A percentile compares a stretch with the other conserved stretches of the same genome.
Evolutionary conservation across 1,140 invertebrate species (phyloP).

Genomic region (Halesus radiatus): DNA sequence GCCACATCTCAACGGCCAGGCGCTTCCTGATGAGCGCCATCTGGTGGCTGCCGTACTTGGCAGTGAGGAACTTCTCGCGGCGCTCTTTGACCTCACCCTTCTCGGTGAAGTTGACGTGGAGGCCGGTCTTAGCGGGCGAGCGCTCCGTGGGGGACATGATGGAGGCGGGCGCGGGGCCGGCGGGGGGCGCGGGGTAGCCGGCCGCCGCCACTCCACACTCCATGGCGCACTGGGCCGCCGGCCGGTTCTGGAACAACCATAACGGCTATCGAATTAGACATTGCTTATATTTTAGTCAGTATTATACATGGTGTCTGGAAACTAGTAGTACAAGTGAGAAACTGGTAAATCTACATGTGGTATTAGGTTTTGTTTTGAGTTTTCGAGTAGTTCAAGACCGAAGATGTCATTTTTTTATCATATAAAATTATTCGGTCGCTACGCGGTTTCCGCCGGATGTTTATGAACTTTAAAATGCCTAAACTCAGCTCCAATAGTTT

Average conservation of each 20-base stretch:
- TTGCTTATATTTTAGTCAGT: too few relatives aligned
- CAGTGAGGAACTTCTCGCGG: constrained; percentile 94
- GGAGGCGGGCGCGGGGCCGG: constrained; percentile 58
- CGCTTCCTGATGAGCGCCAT: constrained; percentile 96
- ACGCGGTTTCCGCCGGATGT: too few relatives aligned
- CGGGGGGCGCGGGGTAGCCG: constrained; percentile 31
- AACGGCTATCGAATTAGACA: too few relatives aligned
- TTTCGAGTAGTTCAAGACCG: too few relatives aligned
- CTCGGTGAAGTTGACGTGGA: constrained; percentile 90
- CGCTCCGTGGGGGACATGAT: constrained; percentile 74
- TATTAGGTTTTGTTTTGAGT: too few relatives aligned
- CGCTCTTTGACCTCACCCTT: constrained; percentile 88
- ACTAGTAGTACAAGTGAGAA: too few relatives aligned
- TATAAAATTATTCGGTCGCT: too few relatives aligned
- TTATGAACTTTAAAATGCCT: too few relatives aligned
- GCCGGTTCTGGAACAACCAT: constrained; percentile 45
- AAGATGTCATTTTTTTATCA: too few relatives aligned
- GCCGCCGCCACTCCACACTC: constrained; percentile 64
- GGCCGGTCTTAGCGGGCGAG: constrained; percentile 82
- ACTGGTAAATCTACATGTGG: too few relatives aligned
- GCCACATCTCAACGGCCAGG: constrained; percentile 96
- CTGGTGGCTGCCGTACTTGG: constrained; percentile 96
- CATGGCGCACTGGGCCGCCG: constrained; percentile 59
- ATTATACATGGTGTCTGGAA: too few relatives aligned
- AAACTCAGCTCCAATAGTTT: too few relatives aligned